These are phyloP conservation scores for Drosophila pseudoobscura DNA, from an alignment of 1,140 invertebrate genomes.

Conservation along the genomic window DNA sequence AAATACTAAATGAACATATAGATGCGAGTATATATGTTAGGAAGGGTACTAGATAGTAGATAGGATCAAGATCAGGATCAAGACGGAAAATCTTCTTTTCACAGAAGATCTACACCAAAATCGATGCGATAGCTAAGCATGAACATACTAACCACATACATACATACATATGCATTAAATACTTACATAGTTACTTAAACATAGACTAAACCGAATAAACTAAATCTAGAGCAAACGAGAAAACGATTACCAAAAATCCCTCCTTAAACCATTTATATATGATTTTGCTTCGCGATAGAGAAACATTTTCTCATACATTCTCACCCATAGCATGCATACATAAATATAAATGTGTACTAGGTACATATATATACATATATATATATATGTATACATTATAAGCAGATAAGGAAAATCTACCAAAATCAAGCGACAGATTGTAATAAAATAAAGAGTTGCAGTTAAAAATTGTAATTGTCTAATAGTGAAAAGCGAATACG, in stretches of 20 bases:
- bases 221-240: slow-evolving; percentile 26
- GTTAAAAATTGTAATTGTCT: slow-evolving; percentile 78
- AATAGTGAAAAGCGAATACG: slow-evolving; percentile 51
- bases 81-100: too few relatives aligned
- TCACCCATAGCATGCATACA: slow-evolving; percentile 46
- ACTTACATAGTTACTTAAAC: slow-evolving; percentile 48
- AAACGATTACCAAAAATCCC: slow-evolving; percentile 30
- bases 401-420: slow-evolving; percentile 35
- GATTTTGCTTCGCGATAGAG: slow-evolving; percentile 34
- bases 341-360: slow-evolving; percentile 37
- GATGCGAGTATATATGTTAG: slow-evolving; percentile 26
- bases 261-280: slow-evolving; percentile 24
- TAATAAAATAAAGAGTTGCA: slow-evolving; percentile 72
- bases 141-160: slow-evolving; percentile 49
- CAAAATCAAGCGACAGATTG: slow-evolving; percentile 69
- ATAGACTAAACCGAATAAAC: slow-evolving; percentile 45
- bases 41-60: too few relatives aligned
- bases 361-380: slow-evolving; percentile 14
- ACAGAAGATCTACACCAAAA: slow-evolving; percentile 21
- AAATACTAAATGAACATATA: slow-evolving; percentile 41
- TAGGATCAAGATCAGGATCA: background rate
- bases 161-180: slow-evolving; percentile 31
- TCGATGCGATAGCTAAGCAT: slow-evolving; percentile 14
- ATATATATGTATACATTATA: slow-evolving; percentile 25
- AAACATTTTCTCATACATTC: slow-evolving; percentile 38